phyloP scores from a whole-genome alignment of 2,797 vertebrate genomes.

The Orientallactaga sibirica region DNA sequence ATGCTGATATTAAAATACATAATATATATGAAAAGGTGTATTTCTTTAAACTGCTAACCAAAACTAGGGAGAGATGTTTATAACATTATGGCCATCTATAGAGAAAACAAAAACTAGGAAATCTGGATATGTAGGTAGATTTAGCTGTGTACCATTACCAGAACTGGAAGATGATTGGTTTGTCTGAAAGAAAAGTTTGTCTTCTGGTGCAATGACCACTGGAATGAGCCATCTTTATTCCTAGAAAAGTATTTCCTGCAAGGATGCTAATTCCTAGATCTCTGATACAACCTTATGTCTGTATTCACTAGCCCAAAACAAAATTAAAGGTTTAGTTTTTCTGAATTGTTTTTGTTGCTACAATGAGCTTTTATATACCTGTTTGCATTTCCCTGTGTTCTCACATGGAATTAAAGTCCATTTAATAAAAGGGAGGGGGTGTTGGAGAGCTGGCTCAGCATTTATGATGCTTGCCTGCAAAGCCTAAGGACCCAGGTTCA shows the following conservation, averaged over 20 bases:
- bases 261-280: neutral
- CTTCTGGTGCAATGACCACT: neutral
- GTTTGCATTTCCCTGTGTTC: neutral
- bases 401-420: neutral
- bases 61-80: neutral
- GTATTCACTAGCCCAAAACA: neutral
- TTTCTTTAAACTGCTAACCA: neutral
- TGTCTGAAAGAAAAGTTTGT: neutral
- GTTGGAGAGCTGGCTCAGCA: too few species aligned
- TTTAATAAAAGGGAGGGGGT: neutral
- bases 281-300: neutral
- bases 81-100: neutral
- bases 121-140: neutral
- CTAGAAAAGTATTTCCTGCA: neutral
- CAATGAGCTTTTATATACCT: neutral
- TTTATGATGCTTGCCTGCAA: too few species aligned
- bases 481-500: too few species aligned
- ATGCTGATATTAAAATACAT: neutral
- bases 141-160: neutral
- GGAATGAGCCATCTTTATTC: neutral
- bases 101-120: neutral
- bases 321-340: neutral
- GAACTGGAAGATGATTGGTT: neutral
- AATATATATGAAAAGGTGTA: neutral
- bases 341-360: neutral